These are phyloP conservation scores for Callorhinus ursinus DNA, from an alignment of 2,113 vertebrate genomes.

Conservation along the genomic window DNA sequence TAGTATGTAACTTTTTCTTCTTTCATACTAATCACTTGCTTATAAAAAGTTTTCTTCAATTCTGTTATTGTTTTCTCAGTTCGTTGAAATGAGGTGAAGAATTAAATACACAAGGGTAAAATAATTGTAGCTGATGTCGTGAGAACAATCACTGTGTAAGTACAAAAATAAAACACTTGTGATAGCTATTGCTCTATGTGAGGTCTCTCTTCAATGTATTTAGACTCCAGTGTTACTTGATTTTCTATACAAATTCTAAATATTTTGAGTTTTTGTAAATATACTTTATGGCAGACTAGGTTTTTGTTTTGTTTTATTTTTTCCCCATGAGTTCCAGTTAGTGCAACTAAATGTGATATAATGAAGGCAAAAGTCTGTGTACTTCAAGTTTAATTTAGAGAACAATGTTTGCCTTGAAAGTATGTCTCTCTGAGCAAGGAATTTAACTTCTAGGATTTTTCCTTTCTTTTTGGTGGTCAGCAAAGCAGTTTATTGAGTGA, in stretches of 20 bases:
- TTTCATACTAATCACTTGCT: neutral
- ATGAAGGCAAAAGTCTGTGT: neutral
- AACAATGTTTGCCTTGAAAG: neutral
- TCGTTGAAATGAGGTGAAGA: neutral
- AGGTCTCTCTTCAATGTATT: neutral
- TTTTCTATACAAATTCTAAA: neutral
- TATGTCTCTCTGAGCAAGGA: neutral
- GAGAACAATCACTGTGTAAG: neutral
- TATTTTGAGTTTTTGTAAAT: neutral
- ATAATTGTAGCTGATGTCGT: too few species aligned
- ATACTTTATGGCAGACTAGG: neutral
- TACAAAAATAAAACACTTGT: neutral
- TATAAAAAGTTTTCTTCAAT: neutral
- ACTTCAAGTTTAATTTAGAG: neutral
- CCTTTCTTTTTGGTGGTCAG: too few species aligned
- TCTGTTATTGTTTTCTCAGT: neutral
- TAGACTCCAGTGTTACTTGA: neutral
- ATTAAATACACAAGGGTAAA: neutral
- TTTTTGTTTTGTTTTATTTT: neutral
- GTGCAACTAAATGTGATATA: neutral
- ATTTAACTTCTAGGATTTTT: neutral
- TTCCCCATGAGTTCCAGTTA: neutral
- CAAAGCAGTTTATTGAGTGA: too few species aligned
- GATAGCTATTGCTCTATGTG: neutral
- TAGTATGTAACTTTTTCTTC: neutral